These are phyloP conservation scores for Archocentrus centrarchus DNA, from an alignment of 2,113 vertebrate species.

Conservation along the genomic window DNA sequence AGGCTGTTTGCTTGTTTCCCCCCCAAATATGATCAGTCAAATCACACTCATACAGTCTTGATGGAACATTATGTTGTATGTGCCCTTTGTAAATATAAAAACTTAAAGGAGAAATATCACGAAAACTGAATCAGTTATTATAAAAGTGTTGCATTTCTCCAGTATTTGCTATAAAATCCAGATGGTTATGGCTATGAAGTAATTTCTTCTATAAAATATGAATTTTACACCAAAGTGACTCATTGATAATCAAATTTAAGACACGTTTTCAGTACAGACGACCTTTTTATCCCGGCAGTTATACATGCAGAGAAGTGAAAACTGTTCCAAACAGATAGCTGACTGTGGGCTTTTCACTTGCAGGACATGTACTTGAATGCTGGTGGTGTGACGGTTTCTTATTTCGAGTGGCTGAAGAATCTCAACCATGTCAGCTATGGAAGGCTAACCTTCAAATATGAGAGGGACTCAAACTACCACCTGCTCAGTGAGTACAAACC, in stretches of 20 bases:
- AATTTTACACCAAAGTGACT: not conserved
- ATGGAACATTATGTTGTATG: not conserved
- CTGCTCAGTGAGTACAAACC: constrained; percentile 91
- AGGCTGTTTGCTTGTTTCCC: not conserved
- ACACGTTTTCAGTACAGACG: not conserved
- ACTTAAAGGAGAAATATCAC: not conserved
- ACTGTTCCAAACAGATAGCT: not conserved
- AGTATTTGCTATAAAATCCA: not conserved
- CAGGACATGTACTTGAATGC: constrained; percentile 99
- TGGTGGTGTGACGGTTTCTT: constrained; percentile 98
- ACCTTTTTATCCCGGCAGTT: not conserved
- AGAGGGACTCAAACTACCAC: constrained; percentile 99
- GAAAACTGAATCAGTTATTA: not conserved
- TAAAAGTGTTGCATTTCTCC: not conserved
- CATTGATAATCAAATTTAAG: not conserved
- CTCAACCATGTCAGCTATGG: constrained; percentile 99
- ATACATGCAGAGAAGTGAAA: not conserved
- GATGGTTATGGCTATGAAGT: not conserved
- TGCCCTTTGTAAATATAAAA: not conserved
- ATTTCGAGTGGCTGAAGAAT: constrained; percentile 99
- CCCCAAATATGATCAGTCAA: not conserved
- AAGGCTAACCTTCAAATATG: constrained; percentile 97
- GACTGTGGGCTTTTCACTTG: not conserved
- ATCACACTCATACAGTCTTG: not conserved
- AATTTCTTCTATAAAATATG: not conserved